Evolutionary conservation across 2,113 vertebrate species (phyloP), one percentile per base, ranked within the genome.

Genomic region (Prionailurus bengalensis): DNA sequence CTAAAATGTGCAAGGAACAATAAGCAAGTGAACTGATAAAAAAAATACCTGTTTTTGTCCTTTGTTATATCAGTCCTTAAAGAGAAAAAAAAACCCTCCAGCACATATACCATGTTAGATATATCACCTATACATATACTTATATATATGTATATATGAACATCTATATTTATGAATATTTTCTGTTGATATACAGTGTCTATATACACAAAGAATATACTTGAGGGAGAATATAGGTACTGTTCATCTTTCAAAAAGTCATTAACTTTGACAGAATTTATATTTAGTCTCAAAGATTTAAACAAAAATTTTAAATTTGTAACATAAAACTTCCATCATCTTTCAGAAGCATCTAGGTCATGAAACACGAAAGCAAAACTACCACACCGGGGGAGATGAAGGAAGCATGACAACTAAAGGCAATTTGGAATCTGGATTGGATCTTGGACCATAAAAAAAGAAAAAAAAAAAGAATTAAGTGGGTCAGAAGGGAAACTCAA

Each of bases 141-240:
- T 27, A 33, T 13, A 55, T 74, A 36, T 15, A 15, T 12, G 55
- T 25, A 42, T 36, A 45, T 12, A 51, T 76, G 13, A 39, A 39
- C 36, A 21, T 71, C 7, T 51, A 42, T 27, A 11, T 80, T 89
- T 45, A 58, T 58, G 19, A 88, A 42, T 55, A 74, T 76, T 94
- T 97, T 55, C 33, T 87, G 11, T 78, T 89, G 91, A 82, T 70
- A 19, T 0, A 3, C 14, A 48, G 2, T 68, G 39, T 65, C 29
- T n/a, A 83, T n/a, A 87, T 95, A 88, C 5, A 63, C 29, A 86
- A 82, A 78, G 19, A 82, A 76, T 58, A 27, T 31, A 85, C 16
- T 58, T 85, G 31, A 91, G 10, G 51, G n/a, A 94, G 31, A 92
- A 90, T 36, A n/a, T 5, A 92, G n/a, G 36, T 80, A 95, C 36